These are phyloP conservation scores for Apus apus DNA, from an alignment of 2,113 vertebrate species.

Conservation along the genomic window DNA sequence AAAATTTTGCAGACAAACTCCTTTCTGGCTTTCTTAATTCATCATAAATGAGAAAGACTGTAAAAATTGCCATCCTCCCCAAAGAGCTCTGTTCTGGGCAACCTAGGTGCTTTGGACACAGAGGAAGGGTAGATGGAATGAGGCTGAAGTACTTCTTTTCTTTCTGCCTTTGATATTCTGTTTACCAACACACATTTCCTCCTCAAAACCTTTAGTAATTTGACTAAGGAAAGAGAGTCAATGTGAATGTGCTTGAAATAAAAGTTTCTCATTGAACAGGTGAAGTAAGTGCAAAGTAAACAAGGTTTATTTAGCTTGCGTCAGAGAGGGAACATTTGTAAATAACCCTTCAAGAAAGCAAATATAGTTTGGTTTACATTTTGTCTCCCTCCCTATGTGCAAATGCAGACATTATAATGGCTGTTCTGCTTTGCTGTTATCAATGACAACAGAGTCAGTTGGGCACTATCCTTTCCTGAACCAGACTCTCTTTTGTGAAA, in stretches of 20 bases:
- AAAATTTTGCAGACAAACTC: neutral
- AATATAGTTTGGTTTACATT: conserved; percentile 55
- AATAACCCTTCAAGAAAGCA: conserved; percentile 52
- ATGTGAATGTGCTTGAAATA: conserved; percentile 1
- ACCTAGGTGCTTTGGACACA: neutral
- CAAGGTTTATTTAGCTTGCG: conserved; percentile 43
- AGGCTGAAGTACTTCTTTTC: neutral
- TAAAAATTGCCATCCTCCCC: neutral
- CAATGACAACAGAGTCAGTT: neutral
- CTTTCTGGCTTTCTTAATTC: neutral
- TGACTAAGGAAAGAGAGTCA: conserved; percentile 46
- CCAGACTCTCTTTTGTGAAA: neutral
- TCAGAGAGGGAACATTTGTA: neutral
- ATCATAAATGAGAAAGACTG: neutral
- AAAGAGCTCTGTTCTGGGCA: neutral
- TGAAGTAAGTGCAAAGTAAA: conserved; percentile 45
- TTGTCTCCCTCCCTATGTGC: neutral
- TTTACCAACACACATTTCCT: conserved; percentile 38
- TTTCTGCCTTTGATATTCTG: neutral
- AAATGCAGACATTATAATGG: conserved; percentile 38
- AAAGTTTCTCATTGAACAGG: conserved; percentile 37
- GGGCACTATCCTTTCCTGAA: neutral
- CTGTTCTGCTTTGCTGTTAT: conserved; percentile 22
- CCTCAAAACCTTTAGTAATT: conserved; percentile 38
- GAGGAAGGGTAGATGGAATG: neutral